Conservation (phyloP, 1,140 invertebrate species). For the Chionoecetes opilio region DNA sequence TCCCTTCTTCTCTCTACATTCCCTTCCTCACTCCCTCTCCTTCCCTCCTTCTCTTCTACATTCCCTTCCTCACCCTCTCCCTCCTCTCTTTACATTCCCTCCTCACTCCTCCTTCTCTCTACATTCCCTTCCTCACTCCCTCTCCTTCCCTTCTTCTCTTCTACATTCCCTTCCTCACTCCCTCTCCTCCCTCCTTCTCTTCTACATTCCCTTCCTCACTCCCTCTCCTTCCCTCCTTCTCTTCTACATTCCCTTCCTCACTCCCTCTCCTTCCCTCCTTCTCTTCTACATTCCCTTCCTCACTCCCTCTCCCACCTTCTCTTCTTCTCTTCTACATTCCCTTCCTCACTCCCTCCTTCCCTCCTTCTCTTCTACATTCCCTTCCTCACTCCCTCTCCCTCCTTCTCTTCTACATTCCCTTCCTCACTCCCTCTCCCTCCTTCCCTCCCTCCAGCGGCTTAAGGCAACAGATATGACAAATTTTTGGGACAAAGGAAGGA, state of each 20-base stretch:
- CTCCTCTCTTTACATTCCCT: background rate
- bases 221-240: too few species aligned
- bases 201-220: too few species aligned
- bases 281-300: background rate
- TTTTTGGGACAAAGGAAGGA: slow-evolving; percentile 2
- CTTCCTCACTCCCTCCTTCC: too few species aligned
- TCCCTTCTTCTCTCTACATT: background rate
- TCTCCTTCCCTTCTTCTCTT: background rate
- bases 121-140: background rate
- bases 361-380: too few species aligned
- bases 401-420: too few species aligned
- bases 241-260: background rate
- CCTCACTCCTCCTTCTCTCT: background rate
- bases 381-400: background rate
- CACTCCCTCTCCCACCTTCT: background rate
- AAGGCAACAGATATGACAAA: background rate
- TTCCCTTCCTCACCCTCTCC: background rate
- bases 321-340: too few species aligned
- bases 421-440: too few species aligned
- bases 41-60: background rate
- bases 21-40: background rate
- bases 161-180: background rate
- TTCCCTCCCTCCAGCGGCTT: background rate
- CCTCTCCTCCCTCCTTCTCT: background rate
- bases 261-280: background rate